Evolutionary conservation across 2,888 invertebrate species (phyloP), one percentile per base, ranked within the genome.

Genomic region (Coleophora flavipennella): DNA sequence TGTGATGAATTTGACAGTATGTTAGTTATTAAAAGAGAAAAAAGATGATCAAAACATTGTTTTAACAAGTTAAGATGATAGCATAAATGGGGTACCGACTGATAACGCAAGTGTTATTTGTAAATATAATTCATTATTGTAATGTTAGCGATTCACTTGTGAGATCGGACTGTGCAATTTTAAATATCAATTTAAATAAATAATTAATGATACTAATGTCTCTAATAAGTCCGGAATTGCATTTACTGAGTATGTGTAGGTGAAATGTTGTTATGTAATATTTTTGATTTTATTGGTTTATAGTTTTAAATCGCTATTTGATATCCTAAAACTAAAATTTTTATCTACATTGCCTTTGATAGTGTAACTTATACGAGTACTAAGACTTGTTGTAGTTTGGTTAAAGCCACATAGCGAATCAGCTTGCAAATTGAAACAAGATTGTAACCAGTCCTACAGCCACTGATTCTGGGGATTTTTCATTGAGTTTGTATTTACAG

Each of bases 31-130:
- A 44, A 31, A 35, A 33, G 36, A 44, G 33, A 36, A n/a, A 34
- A n/a, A 33, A 31, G 25, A 8, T 27, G 14, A 32, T 13, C 12
- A 33, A 13, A 32, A 38, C 51, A 52, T 62, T 62, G 69, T 67
- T 63, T 59, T 65, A 65, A 59, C 50, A 53, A 3, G 20, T 20
- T 20, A 20, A 62, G 55, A 64, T 44, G 43, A 51, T 58, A 60
- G 54, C 55, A 55, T 61, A 59, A 61, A 55, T 50, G 46, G 52
- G 55, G 62, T 71, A 71, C 60, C 68, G 83, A 83, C 83, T 80
- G 83, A 81, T 68, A n/a, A 66, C 71, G 66, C 74, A 73, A 77
- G 75, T 79, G 79, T 79, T 66, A 62, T 59, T 20, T 81, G 83
- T 84, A 84, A 72, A 84, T 83, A 83, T 72, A 71, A 74, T 69